A percentile compares a stretch with the other conserved stretches of the same genome.
Conservation (phyloP, 2,888 invertebrate genomes). For the Acronicta aceris region DNA sequence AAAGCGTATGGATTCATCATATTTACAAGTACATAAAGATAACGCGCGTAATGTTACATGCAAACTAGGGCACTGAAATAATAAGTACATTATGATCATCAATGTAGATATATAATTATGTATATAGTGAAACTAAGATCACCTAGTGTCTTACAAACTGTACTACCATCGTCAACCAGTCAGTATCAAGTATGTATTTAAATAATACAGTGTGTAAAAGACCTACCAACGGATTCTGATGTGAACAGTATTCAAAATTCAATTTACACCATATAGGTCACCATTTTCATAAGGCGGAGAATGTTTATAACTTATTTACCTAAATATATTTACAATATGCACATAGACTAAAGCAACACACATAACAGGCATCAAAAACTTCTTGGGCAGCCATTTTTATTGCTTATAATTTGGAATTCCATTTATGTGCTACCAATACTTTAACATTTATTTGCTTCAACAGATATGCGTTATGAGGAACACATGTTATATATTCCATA, state of each 20-base stretch:
- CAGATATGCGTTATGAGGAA: conserved; percentile 75
- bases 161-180: conserved; percentile 17
- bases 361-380: conserved; percentile 70
- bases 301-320: conserved; percentile 70
- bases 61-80: conserved; percentile 82
- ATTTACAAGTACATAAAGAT: conserved; percentile 83
- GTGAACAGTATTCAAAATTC: conserved; percentile 59
- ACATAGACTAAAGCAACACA: conserved; percentile 81
- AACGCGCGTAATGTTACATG: conserved; percentile 81
- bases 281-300: conserved; percentile 86
- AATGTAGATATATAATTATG: conserved; percentile 39
- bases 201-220: conserved; percentile 52
- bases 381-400: conserved; percentile 72
- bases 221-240: conserved; percentile 45
- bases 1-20: conserved; percentile 89
- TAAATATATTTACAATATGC: conserved; percentile 86
- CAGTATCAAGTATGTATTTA: conserved; percentile 6
- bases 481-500: conserved; percentile 66
- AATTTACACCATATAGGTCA: conserved; percentile 66
- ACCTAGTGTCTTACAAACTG: conserved; percentile 55
- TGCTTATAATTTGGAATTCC: conserved; percentile 69
- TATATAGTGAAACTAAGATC: conserved; percentile 60
- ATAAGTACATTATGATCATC: conserved; percentile 79
- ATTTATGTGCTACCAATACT: conserved; percentile 64
- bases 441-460: conserved; percentile 72